Evolutionary conservation across 2,113 vertebrate species (phyloP).

Genomic region (Osmerus mordax): DNA sequence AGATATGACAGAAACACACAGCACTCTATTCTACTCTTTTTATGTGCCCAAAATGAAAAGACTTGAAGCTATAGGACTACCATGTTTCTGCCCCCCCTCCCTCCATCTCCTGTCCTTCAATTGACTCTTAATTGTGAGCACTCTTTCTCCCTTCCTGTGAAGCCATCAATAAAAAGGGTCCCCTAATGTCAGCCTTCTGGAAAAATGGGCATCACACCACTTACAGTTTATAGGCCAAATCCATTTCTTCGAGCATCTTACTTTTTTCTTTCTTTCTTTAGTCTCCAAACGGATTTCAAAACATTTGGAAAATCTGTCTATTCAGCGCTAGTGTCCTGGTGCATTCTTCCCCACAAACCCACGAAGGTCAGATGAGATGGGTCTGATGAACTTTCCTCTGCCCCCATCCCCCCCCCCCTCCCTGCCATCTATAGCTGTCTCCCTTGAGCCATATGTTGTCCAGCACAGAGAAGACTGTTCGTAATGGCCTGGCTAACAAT

Average conservation of each 20-base stretch:
- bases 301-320: slow-evolving; percentile 99
- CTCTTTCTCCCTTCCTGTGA: slow-evolving; percentile 74
- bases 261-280: slow-evolving; percentile 70
- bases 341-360: slow-evolving; percentile 78
- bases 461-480: slow-evolving; percentile 76
- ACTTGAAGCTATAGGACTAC: slow-evolving; percentile 86
- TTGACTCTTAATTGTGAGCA: slow-evolving; percentile 90
- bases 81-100: slow-evolving; percentile 76
- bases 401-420: slow-evolving; percentile 28
- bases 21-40: slow-evolving; percentile 84
- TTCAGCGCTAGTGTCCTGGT: slow-evolving; percentile 80
- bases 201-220: slow-evolving; percentile 82
- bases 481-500: slow-evolving; percentile 94
- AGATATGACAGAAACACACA: slow-evolving; percentile 75
- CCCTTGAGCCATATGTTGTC: slow-evolving; percentile 84
- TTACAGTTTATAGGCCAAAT: slow-evolving; percentile 87
- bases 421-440: slow-evolving; percentile 87
- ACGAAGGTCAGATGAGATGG: slow-evolving; percentile 86
- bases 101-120: slow-evolving; percentile 76
- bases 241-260: slow-evolving; percentile 83
- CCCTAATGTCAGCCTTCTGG: slow-evolving; percentile 80
- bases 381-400: slow-evolving; percentile 81
- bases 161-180: slow-evolving; percentile 78
- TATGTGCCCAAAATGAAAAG: slow-evolving; percentile 88
- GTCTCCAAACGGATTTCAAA: slow-evolving; percentile 93